Evolutionary conservation across 2,113 vertebrate genomes (phyloP).

Genomic region (Callaeas wilsoni): DNA sequence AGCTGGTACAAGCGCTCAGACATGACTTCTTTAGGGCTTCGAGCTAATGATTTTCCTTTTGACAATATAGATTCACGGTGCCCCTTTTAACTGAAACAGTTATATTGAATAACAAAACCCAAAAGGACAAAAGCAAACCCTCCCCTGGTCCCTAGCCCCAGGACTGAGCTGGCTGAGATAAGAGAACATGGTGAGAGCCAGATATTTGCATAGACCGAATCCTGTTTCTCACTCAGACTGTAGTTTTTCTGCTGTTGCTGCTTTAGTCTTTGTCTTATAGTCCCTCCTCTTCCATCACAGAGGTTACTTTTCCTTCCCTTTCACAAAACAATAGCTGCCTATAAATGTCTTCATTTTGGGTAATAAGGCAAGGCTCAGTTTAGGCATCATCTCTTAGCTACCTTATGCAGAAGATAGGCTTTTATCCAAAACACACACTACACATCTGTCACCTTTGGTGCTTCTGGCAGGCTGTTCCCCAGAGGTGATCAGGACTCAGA

Average conservation of each 20-base stretch:
- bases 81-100: background rate
- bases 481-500: background rate
- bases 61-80: background rate
- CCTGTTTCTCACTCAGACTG: background rate
- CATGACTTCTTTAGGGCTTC: background rate
- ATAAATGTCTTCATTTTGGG: background rate
- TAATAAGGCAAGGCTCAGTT: background rate
- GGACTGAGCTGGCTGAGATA: background rate
- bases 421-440: background rate
- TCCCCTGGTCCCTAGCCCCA: background rate
- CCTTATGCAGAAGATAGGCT: background rate
- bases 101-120: background rate
- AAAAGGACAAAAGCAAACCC: background rate
- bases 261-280: background rate
- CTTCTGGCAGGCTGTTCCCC: background rate
- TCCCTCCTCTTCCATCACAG: background rate
- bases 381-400: background rate
- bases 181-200: background rate
- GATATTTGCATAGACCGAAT: background rate
- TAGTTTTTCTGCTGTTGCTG: background rate
- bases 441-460: constrained; percentile 12
- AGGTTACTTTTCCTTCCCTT: background rate
- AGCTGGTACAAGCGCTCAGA: background rate
- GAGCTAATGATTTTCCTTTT: background rate
- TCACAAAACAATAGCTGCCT: background rate